Evolutionary conservation across 2,797 vertebrate species (phyloP), one percentile per base, ranked within the genome.

Genomic region (Crax fasciolata): DNA sequence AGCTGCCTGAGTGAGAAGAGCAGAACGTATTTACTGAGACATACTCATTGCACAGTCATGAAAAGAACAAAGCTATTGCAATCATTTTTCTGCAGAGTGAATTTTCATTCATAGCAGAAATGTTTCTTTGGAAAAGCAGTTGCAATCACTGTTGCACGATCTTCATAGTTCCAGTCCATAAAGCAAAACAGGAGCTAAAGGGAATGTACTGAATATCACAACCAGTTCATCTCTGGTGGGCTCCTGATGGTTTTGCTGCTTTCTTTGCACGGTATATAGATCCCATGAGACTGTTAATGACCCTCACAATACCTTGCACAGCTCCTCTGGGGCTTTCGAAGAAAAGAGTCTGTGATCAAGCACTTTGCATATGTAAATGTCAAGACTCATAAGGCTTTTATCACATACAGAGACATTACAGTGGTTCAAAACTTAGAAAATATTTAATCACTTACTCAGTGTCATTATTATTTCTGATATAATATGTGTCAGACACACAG

Each of bases 241-340:
- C 9, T 28, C 9, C 39, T 14, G 19, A 17, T 12, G 48, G 8
- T 66, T 49, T 54, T 65, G 24, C 10, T 65, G 58, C 46, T 46
- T 63, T 65, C 35, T 46, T 49, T 62, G 16, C 20, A 3, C 21
- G 24, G 46, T 54, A 43, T 11, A 19, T 54, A 20, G 2, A 65
- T 16, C 5, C 21, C 4, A 8, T 8, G 27, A 65, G 18, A 55
- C 38, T 35, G 84, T 55, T 41, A 32, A 48, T 32, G 46, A 35
- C 41, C 12, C 0, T 0, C 3, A 6, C 20, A 25, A n/a, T 46
- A 23, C 2, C 27, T 8, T 39, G 24, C 35, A 43, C 16, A 61
- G n/a, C 30, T 79, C 27, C 58, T 51, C 27, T 18, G 8, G 1
- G 27, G 4, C n/a, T 89, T 87, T 32, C 39, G 55, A 48, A 67